Percentiles rank a stretch among this genome's conserved stretches.
Evolutionary conservation across 2,113 vertebrate genomes (phyloP).

Genomic region (Australoheros scitulus): DNA sequence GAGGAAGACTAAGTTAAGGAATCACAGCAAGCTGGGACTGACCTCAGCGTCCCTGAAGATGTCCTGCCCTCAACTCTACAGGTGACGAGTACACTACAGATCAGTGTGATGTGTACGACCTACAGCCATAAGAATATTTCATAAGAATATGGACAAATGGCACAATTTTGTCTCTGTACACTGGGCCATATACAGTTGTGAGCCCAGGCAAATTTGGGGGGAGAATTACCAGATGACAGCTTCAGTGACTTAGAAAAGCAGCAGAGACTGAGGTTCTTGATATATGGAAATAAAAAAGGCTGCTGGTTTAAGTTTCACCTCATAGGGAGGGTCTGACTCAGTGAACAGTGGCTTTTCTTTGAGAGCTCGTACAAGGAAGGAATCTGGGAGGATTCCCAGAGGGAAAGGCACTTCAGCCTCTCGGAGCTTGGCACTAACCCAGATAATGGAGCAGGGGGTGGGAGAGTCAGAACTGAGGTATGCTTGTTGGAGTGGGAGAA

Average conservation of each 20-base stretch:
- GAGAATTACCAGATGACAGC: neutral
- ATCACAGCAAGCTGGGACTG: conserved; percentile 80
- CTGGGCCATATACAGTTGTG: neutral
- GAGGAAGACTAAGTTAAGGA: conserved; percentile 80
- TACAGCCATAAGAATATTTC: neutral
- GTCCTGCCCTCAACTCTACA: conserved; percentile 88
- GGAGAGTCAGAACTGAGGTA: conserved; percentile 46
- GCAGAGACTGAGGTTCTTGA: neutral
- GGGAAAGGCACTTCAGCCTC: conserved; percentile 22
- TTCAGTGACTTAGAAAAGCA: neutral
- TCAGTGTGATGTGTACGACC: neutral
- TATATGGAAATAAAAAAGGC: neutral
- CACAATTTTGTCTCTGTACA: neutral
- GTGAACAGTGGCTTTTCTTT: conserved; percentile 22
- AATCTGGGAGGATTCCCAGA: conserved; percentile 45
- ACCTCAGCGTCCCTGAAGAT: conserved; percentile 83
- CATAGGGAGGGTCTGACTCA: neutral
- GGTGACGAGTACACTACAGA: conserved; percentile 59
- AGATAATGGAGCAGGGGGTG: conserved; percentile 35
- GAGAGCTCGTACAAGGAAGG: conserved; percentile 21
- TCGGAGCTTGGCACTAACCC: conserved; percentile 52
- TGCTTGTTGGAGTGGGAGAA: conserved; percentile 57
- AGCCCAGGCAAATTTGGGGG: neutral
- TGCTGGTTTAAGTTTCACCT: neutral
- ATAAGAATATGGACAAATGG: neutral